Base-by-base conservation (phyloP, 1,140 invertebrate species). In the Pissodes strobi region DNA sequence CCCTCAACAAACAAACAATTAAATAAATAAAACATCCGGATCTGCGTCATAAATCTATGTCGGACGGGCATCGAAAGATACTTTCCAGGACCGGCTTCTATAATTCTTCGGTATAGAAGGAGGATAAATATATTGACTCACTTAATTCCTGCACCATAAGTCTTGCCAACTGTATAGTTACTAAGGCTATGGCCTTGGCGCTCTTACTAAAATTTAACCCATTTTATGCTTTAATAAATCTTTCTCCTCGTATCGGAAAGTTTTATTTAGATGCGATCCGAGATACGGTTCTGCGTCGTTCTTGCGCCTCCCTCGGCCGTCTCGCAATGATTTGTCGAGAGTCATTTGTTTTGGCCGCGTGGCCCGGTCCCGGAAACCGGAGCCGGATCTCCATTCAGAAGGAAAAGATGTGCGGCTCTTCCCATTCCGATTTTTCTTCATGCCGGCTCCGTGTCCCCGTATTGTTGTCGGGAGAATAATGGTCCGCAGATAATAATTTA, bases 11-110 rank as follows among this genome's bases (percentile, higher is more conserved):
- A 71, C 69, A 71, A 71, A 71, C 69, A 71, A 71, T 71, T 69
- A 71, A 71, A 71, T 71, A 71, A 71, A 67, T 69, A 71, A 71
- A 71, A 69, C 63, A 68, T 71, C 69, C 69, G 69, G 69, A 64
- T 51, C 21, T 57, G 53, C 41, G 45, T 58, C 25, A 71, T 71
- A 71, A 71, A 71, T 71, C 69, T 49, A 34, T 34, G 69, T 59
- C 51, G 25, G 38, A 57, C 56, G 27, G 15, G 48, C 55, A 66
- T 43, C 64, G 64, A 66, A 60, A 68, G 63, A 66, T 53, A n/a
- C 23, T 25, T 15, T 27, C 25, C 49, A 63, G 34, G 56, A 53
- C 18, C 21, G 52, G 17, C n/a, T n/a, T n/a, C n/a, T n/a, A n/a
- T n/a, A n/a, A n/a, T n/a, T n/a, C n/a, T n/a, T n/a, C n/a, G n/a